Percentiles rank a stretch among this genome's conserved stretches.
These are phyloP conservation scores for Rambutsinella grinnellia DNA, from an alignment of 2,888 invertebrate species.

Conservation along the genomic window DNA sequence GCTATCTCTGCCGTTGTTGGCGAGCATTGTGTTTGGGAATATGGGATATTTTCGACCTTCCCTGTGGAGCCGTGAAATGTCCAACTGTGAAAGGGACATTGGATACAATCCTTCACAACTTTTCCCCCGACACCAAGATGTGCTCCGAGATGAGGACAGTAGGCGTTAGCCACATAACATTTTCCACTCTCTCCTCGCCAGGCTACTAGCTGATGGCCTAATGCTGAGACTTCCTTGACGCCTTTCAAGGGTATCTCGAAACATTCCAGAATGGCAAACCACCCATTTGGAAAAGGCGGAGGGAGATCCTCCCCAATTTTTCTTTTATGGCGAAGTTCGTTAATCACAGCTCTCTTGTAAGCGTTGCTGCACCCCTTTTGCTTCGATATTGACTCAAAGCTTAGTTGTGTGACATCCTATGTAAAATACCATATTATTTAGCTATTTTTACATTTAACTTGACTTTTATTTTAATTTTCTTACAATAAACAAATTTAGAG, in stretches of 20 bases:
- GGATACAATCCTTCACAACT: constrained; percentile 79
- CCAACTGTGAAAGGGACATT: constrained; percentile 94
- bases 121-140: constrained; percentile 85
- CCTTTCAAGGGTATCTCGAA: constrained; percentile 73
- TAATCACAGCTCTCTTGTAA: constrained; percentile 60
- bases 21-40: too few relatives aligned
- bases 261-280: constrained; percentile 85
- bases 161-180: constrained; percentile 83
- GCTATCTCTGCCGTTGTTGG: constrained; percentile 79
- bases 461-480: too few relatives aligned
- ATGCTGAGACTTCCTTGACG: constrained; percentile 75
- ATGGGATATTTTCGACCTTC: constrained; percentile 81
- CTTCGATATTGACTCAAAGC: constrained; percentile 58
- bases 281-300: constrained; percentile 91
- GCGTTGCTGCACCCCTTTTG: constrained; percentile 38
- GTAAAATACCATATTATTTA: neutral
- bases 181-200: constrained; percentile 76
- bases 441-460: too few relatives aligned
- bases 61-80: constrained; percentile 82
- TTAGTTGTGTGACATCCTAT: constrained; percentile 65
- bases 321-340: constrained; percentile 72
- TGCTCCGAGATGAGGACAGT: constrained; percentile 92
- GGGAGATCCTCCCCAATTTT: constrained; percentile 80
- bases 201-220: constrained; percentile 82
- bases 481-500: too few relatives aligned